phyloP scores from a whole-genome alignment of 2,113 vertebrate genomes.

The Thamnophis sirtalis region DNA sequence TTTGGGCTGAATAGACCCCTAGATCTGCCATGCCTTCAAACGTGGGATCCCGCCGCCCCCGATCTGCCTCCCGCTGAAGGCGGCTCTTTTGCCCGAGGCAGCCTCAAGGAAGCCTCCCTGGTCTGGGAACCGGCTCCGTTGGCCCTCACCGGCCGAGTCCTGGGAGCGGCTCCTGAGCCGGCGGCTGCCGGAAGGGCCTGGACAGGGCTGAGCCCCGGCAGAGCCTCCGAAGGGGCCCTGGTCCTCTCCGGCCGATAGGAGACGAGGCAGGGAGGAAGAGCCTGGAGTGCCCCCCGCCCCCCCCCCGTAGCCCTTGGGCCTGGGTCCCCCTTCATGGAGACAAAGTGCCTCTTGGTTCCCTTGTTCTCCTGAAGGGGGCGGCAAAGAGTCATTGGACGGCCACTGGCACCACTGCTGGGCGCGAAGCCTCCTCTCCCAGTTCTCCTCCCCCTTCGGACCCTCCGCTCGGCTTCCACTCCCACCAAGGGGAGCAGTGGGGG shows the following conservation, averaged over 20 bases:
- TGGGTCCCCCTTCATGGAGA: slow-evolving; percentile 1
- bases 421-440: background rate
- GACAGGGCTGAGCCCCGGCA: background rate
- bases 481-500: background rate
- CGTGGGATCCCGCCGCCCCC: background rate
- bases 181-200: rapidly evolving
- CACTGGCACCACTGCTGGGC: rapidly evolving
- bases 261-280: background rate
- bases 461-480: background rate
- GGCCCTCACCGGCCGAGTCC: background rate
- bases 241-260: too few relatives aligned
- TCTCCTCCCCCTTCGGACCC: slow-evolving; percentile 19
- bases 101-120: background rate
- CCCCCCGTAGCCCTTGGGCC: slow-evolving; percentile 16
- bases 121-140: background rate
- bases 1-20: background rate
- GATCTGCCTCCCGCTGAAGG: background rate
- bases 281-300: background rate
- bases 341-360: background rate
- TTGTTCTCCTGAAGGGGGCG: background rate
- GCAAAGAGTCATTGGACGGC: background rate
- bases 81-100: too few relatives aligned
- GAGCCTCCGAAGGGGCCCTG: background rate
- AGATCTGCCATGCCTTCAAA: background rate
- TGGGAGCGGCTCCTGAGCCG: too few relatives aligned